Percentiles rank a stretch among this genome's conserved stretches.
These are phyloP conservation scores for Drosophila macrospina DNA, from an alignment of 2,888 invertebrate species.

Conservation along the genomic window DNA sequence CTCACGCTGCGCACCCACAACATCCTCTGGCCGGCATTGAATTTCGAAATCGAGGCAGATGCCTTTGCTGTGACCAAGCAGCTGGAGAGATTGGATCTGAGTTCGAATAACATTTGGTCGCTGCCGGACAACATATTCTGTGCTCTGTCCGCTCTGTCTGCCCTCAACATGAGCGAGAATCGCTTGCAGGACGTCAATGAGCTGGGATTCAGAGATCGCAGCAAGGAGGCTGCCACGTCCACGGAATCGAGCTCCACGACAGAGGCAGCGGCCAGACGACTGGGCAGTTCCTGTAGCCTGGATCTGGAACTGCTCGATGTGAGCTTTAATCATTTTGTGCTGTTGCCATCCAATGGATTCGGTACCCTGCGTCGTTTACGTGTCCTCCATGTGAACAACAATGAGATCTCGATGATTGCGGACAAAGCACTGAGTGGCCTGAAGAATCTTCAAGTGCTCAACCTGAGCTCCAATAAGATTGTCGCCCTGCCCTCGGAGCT, in stretches of 20 bases:
- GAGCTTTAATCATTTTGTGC: slow-evolving; percentile 93
- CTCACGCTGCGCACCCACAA: slow-evolving; percentile 94
- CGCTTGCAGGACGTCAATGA: slow-evolving; percentile 95
- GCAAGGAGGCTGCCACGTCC: slow-evolving; percentile 68
- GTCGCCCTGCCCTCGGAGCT: slow-evolving; percentile 94
- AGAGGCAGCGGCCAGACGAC: slow-evolving; percentile 46
- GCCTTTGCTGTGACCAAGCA: slow-evolving; percentile 92
- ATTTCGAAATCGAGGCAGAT: slow-evolving; percentile 92
- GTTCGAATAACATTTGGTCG: slow-evolving; percentile 95
- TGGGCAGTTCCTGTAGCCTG: slow-evolving; percentile 88
- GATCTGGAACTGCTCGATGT: slow-evolving; percentile 94
- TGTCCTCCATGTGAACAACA: slow-evolving; percentile 93
- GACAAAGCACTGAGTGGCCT: slow-evolving; percentile 93
- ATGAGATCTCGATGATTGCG: slow-evolving; percentile 94
- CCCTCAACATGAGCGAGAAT: slow-evolving; percentile 94
- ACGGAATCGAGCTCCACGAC: slow-evolving; percentile 61
- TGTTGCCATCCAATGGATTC: slow-evolving; percentile 93
- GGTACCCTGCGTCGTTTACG: slow-evolving; percentile 91
- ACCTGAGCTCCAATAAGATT: slow-evolving; percentile 95
- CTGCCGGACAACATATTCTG: slow-evolving; percentile 95
- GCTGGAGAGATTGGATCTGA: slow-evolving; percentile 93
- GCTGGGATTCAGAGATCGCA: slow-evolving; percentile 91
- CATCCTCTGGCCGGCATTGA: slow-evolving; percentile 93
- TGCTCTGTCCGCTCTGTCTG: slow-evolving; percentile 91
- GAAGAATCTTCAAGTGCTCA: slow-evolving; percentile 92